Evolutionary conservation across 2,797 vertebrate species (phyloP), one percentile per base, ranked within the genome.

Genomic region (Etheostoma perlongum): DNA sequence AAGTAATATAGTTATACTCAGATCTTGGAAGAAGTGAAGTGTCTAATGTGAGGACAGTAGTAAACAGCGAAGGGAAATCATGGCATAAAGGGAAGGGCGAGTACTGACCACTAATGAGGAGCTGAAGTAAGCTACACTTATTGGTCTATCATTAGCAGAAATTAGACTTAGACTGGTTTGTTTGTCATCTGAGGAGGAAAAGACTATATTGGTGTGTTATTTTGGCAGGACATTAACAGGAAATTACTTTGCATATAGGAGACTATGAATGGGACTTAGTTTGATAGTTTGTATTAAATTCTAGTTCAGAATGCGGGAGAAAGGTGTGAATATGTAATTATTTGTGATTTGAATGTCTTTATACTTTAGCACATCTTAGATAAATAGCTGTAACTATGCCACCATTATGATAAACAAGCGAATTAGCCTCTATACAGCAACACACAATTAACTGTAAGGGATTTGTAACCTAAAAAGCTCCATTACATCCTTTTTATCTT

Each of bases 31-130:
- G 51, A 27, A 60, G 25, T 2, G 30, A 59, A 13, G 57, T 67
- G 49, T 74, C 27, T 60, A n/a, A 84, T 73, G 48, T 69, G 55
- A 46, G 51, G 49, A 57, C 48, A 57, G 65, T 0, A 16, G 68
- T 77, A 64, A 76, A 78, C 36, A 60, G 67, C 1, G 30, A 60
- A 64, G 57, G 57, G 58, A 72, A 10, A 49, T 64, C 23, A 52
- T 57, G 61, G 76, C 58, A 25, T 15, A 1, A 49, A 55, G 75
- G 16, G 19, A 71, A 85, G 72, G 81, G 76, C 19, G 69, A 60
- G 11, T 52, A 4, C 83, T 46, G 79, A 89, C 89, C 85, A 78
- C 83, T 83, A 91, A 91, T 82, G 82, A 57, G 60, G 77, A 59
- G 59, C 78, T 84, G 79, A 78, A 82, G 86, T 68, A 59, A 40